Percentiles rank a stretch among this genome's conserved stretches.
phyloP scores from a whole-genome alignment of 2,888 invertebrate species.

The Nebria brevicollis region DNA sequence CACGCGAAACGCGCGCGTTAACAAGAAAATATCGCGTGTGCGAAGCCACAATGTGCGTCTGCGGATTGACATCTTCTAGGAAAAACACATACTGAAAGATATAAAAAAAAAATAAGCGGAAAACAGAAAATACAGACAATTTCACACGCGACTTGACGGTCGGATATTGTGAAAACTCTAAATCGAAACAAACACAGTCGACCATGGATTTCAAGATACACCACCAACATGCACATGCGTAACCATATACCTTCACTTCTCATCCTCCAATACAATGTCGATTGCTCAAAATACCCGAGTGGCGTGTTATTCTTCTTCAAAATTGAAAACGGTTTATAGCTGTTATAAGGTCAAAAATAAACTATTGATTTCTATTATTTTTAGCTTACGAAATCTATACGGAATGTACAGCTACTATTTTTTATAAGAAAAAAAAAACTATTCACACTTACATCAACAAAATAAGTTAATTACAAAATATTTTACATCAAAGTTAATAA shows the following conservation, averaged over 20 bases:
- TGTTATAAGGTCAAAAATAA: neutral
- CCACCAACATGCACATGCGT: neutral
- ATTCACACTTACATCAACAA: too few species aligned
- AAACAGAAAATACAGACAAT: constrained; percentile 45
- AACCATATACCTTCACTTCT: neutral
- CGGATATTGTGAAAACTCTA: constrained; percentile 18
- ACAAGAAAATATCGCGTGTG: neutral
- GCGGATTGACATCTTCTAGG: neutral
- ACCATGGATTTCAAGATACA: neutral
- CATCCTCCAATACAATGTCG: neutral
- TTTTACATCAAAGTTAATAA: too few species aligned
- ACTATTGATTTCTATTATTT: neutral
- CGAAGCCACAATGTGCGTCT: neutral
- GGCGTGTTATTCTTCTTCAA: neutral
- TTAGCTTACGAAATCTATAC: neutral
- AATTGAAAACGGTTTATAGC: neutral
- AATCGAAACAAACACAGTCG: constrained; percentile 5
- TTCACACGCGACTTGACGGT: constrained; percentile 40
- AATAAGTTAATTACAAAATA: too few species aligned
- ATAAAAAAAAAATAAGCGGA: constrained; percentile 35
- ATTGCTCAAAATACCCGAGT: neutral
- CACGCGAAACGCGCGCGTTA: neutral
- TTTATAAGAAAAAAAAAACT: neutral
- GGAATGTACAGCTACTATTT: neutral
- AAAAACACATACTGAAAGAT: neutral